Conservation (phyloP, 2,113 vertebrate species). For the Scomber japonicus region DNA sequence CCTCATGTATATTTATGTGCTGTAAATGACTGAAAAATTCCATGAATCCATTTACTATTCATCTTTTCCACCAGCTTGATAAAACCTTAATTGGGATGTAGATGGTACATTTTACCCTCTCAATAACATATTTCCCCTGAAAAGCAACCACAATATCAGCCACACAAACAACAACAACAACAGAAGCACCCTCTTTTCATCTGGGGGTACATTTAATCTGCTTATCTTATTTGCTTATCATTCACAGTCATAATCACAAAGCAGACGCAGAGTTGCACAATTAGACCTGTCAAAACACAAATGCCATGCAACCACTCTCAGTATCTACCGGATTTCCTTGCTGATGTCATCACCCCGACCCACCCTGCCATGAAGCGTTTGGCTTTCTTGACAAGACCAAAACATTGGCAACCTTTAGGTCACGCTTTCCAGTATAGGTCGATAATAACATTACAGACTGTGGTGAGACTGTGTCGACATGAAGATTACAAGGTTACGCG, state of each 20-base stretch:
- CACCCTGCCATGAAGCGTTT: slow-evolving; percentile 22
- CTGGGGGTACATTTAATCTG: slow-evolving; percentile 59
- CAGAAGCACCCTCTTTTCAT: slow-evolving; percentile 37
- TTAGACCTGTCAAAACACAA: slow-evolving; percentile 47
- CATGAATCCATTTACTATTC: slow-evolving; percentile 6
- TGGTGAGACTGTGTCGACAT: slow-evolving; percentile 20
- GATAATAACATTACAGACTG: slow-evolving; percentile 26
- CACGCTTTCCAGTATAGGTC: slow-evolving; percentile 24
- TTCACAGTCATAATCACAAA: slow-evolving; percentile 44
- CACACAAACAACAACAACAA: slow-evolving; percentile 22
- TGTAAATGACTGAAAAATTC: background rate
- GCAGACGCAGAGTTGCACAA: slow-evolving; percentile 57
- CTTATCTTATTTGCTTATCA: slow-evolving; percentile 69
- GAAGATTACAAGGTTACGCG: slow-evolving; percentile 14
- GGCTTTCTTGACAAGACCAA: slow-evolving; percentile 10
- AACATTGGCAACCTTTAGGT: slow-evolving; percentile 13
- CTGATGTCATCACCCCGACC: background rate
- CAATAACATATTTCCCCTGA: slow-evolving; percentile 41
- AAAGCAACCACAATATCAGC: slow-evolving; percentile 33
- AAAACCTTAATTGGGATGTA: slow-evolving; percentile 28
- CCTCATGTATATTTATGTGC: background rate
- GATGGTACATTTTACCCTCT: slow-evolving; percentile 20
- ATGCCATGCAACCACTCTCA: background rate
- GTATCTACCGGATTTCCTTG: slow-evolving; percentile 24
- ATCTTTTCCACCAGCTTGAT: slow-evolving; percentile 9